Evolutionary conservation across 2,888 invertebrate species (phyloP), one percentile per base, ranked within the genome.

Genomic region (Augochlorella aurata): DNA sequence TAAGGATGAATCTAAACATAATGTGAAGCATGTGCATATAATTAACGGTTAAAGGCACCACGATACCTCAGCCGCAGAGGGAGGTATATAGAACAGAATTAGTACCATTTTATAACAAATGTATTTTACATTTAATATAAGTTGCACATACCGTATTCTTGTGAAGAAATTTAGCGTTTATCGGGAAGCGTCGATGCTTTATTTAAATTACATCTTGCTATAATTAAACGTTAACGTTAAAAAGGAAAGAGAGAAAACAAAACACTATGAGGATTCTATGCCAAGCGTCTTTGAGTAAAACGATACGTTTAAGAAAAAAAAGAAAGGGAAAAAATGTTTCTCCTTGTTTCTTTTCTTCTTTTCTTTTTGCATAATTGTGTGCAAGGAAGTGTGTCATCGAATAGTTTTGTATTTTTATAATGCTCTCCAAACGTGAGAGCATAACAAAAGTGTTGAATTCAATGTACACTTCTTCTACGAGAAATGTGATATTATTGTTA

Each of bases 31-130:
- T 88, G 84, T 84, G 84, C 82, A 75, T 85, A 88, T 88, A 87
- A 82, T 83, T 88, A 87, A 84, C 68, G 86, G 75, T 81, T 86
- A 87, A 88, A 78, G 79, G 82, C 84, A 87, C 89, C 87, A 82
- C 66, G 71, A 76, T 88, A 87, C 88, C 87, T 88, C 87, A 84
- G 85, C 77, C 79, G 79, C 74, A 79, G 70, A 77, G 73, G 78
- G 81, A 85, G 87, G 85, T 88, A 87, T 81, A 87, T 88, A 88
- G 78, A 85, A 67, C 87, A 87, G 78, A 81, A 85, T 84, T 88
- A 88, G 87, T 84, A 85, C 79, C 81, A 86, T 88, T 88, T 88
- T 88, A 87, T 88, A 88, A 87, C 73, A 78, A 88, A 79, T 87
- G 81, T 88, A 88, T 82, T 85, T 88, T 87, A 87, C 77, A 83